These are phyloP conservation scores for Euclidia mi DNA, from an alignment of 2,888 invertebrate genomes.

Conservation along the genomic window DNA sequence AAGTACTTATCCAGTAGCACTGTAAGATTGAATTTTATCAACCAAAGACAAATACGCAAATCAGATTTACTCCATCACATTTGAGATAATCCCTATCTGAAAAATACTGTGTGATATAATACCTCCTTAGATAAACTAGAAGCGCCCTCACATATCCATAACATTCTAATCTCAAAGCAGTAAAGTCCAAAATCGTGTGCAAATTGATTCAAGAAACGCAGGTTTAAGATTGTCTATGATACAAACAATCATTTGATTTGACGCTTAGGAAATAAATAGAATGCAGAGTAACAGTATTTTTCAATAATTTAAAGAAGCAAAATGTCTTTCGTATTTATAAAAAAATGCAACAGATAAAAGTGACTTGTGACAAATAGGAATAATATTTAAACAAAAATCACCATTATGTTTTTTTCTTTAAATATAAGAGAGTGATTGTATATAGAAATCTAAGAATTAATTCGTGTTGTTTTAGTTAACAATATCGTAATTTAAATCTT, in stretches of 20 bases:
- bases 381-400: slow-evolving; percentile 12
- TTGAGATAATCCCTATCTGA: too few relatives aligned
- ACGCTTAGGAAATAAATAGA: slow-evolving; percentile 4
- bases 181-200: not conserved
- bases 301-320: slow-evolving; percentile 17
- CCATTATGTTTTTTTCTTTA: slow-evolving; percentile 32
- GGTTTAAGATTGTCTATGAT: not conserved
- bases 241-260: slow-evolving; percentile 5
- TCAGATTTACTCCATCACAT: too few relatives aligned
- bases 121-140: too few relatives aligned
- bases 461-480: slow-evolving; percentile 47
- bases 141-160: too few relatives aligned
- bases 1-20: too few relatives aligned
- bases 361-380: slow-evolving; percentile 15
- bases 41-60: too few relatives aligned
- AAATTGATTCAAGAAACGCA: not conserved
- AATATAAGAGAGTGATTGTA: slow-evolving; percentile 46
- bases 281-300: slow-evolving; percentile 23
- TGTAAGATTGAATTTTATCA: too few relatives aligned
- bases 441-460: slow-evolving; percentile 12
- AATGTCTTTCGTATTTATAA: slow-evolving; percentile 19
- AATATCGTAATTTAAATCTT: slow-evolving; percentile 29
- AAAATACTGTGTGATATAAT: too few relatives aligned
- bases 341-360: too few relatives aligned
- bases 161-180: not conserved